phyloP scores from a whole-genome alignment of 2,797 vertebrate species.

The Channallabes apus region DNA sequence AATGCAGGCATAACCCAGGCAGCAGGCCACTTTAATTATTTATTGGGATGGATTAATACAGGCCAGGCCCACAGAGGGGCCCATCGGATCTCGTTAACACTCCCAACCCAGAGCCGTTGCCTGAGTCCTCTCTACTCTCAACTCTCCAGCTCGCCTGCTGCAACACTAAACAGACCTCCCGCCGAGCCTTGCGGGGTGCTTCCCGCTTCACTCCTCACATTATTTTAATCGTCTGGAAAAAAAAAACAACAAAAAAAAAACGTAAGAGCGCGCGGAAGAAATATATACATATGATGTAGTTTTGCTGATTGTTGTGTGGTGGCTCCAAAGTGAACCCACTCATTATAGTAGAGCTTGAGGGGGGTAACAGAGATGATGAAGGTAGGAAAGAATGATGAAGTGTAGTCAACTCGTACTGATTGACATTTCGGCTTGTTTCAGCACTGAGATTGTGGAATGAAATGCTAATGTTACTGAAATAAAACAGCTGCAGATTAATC shows the following conservation, averaged over 20 bases:
- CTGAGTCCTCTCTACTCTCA: constrained; percentile 32
- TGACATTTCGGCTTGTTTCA: constrained; percentile 12
- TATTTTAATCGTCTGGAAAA: constrained; percentile 56
- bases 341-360: constrained; percentile 31
- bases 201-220: constrained; percentile 35
- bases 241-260: not conserved
- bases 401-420: constrained; percentile 6
- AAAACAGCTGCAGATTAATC: constrained; percentile 19
- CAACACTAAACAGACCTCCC: constrained; percentile 53
- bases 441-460: constrained; percentile 2
- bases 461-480: constrained; percentile 33
- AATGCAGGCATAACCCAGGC: constrained; percentile 29
- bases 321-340: constrained; percentile 27
- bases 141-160: constrained; percentile 40
- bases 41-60: constrained; percentile 54
- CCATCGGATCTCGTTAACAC: constrained; percentile 60
- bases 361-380: constrained; percentile 33
- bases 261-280: constrained; percentile 3
- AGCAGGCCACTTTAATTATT: constrained; percentile 48
- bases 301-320: constrained; percentile 39
- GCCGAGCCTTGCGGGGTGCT: constrained; percentile 47
- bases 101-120: constrained; percentile 51
- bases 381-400: constrained; percentile 30
- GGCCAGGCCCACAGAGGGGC: constrained; percentile 53
- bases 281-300: constrained; percentile 34